These are phyloP conservation scores for Spondyliosoma cantharus DNA, from an alignment of 2,797 vertebrate species.

Conservation along the genomic window DNA sequence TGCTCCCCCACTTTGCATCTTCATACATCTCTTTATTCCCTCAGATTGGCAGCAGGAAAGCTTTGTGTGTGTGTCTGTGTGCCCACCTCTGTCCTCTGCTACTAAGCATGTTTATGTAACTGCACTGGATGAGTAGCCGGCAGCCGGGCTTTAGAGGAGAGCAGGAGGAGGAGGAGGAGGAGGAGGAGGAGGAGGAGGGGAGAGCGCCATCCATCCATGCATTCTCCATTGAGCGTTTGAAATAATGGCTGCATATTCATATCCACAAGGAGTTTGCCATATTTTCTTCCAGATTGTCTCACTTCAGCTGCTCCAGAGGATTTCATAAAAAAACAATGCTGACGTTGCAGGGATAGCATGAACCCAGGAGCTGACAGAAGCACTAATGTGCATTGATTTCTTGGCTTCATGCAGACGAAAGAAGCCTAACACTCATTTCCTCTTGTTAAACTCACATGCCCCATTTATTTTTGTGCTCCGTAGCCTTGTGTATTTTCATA, in stretches of 20 bases:
- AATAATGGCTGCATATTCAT: constrained; percentile 52
- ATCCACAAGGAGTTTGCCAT: constrained; percentile 40
- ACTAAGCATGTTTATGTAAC: constrained; percentile 85
- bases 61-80: constrained; percentile 35
- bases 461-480: constrained; percentile 8
- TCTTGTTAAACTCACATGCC: constrained; percentile 34
- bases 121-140: constrained; percentile 77
- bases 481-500: constrained; percentile 49
- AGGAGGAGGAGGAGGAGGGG: constrained; percentile 26
- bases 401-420: constrained; percentile 39
- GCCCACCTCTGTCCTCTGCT: constrained; percentile 76
- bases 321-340: constrained; percentile 31
- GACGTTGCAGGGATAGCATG: constrained; percentile 32
- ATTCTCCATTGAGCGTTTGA: constrained; percentile 36
- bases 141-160: constrained; percentile 70
- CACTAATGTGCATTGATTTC: constrained; percentile 79
- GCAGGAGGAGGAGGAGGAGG: constrained; percentile 35
- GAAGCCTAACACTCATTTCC: constrained; percentile 48
- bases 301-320: constrained; percentile 23
- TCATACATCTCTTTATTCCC: constrained; percentile 55
- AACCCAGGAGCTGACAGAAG: constrained; percentile 46
- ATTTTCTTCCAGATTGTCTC: constrained; percentile 27
- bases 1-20: constrained; percentile 34
- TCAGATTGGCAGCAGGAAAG: constrained; percentile 37
- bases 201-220: constrained; percentile 40